These are phyloP conservation scores for Sicus ferrugineus DNA, from an alignment of 2,888 invertebrate species.

Conservation along the genomic window DNA sequence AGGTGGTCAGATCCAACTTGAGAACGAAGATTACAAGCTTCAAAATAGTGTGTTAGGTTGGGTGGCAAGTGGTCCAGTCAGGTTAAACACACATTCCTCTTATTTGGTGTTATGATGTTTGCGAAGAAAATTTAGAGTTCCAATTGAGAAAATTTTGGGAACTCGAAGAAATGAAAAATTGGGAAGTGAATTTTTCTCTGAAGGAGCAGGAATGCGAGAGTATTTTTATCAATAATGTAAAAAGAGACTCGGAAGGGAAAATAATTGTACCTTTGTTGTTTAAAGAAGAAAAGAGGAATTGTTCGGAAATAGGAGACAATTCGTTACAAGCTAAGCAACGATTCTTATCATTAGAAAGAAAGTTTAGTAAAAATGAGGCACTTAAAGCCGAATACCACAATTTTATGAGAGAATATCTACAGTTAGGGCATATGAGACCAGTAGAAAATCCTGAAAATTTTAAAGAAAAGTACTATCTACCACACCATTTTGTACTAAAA, in stretches of 20 bases:
- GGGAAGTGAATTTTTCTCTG: neutral
- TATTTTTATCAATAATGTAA: too few relatives aligned
- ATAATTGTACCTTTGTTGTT: neutral
- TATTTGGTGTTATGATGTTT: neutral
- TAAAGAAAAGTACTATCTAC: neutral
- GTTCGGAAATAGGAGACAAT: neutral
- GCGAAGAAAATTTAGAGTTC: neutral
- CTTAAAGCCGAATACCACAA: neutral
- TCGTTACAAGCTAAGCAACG: neutral
- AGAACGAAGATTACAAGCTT: neutral
- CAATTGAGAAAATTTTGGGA: neutral
- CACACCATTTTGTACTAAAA: neutral
- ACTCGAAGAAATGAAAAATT: neutral
- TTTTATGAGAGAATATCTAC: neutral
- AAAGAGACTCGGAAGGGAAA: neutral
- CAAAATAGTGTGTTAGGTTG: conserved; percentile 4
- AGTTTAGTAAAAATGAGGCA: neutral
- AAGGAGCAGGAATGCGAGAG: neutral
- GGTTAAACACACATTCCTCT: neutral
- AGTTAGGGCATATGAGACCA: neutral
- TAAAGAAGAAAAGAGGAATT: too few relatives aligned
- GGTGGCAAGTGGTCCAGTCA: neutral
- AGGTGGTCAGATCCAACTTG: neutral
- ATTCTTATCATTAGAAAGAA: neutral
- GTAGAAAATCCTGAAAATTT: neutral